Evolutionary conservation across 1,140 invertebrate species (phyloP).

Genomic region (Ctenoplectra terminalis): DNA sequence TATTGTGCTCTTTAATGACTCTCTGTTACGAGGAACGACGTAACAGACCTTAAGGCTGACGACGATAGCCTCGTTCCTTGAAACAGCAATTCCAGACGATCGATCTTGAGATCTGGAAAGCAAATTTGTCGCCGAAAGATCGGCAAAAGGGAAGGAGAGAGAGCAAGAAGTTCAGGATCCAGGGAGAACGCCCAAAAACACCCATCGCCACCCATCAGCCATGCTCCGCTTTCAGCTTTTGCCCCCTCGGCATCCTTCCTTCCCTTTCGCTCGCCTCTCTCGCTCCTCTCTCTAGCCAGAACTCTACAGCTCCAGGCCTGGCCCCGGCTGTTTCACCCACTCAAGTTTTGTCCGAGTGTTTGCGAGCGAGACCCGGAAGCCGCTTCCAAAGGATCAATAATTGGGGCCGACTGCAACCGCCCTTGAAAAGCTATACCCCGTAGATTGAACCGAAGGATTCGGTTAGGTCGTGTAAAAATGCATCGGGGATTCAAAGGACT

Average conservation of each 20-base stretch:
- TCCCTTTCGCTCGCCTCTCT: not conserved
- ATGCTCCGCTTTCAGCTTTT: constrained; percentile 10
- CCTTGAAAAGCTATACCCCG: constrained; percentile 70
- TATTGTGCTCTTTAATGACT: not conserved
- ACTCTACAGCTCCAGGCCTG: constrained; percentile 22
- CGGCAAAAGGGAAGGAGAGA: not conserved
- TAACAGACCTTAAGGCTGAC: not conserved
- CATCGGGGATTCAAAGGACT: not conserved
- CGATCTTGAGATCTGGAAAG: not conserved
- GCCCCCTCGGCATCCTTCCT: not conserved
- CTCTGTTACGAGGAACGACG: not conserved
- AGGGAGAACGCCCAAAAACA: constrained; percentile 7
- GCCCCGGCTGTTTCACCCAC: constrained; percentile 58
- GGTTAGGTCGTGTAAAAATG: constrained; percentile 32
- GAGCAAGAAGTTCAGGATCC: not conserved
- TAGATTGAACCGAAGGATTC: constrained; percentile 21
- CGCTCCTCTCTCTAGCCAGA: not conserved
- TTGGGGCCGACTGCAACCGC: constrained; percentile 62
- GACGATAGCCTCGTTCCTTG: not conserved
- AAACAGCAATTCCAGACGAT: not conserved
- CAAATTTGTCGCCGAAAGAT: not conserved
- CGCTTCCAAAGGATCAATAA: constrained; percentile 75
- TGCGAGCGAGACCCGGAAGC: constrained; percentile 67
- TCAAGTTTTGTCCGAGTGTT: constrained; percentile 69
- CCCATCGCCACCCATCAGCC: constrained; percentile 8